phyloP scores from a whole-genome alignment of 2,797 vertebrate genomes.

The Gallinago solitaria region DNA sequence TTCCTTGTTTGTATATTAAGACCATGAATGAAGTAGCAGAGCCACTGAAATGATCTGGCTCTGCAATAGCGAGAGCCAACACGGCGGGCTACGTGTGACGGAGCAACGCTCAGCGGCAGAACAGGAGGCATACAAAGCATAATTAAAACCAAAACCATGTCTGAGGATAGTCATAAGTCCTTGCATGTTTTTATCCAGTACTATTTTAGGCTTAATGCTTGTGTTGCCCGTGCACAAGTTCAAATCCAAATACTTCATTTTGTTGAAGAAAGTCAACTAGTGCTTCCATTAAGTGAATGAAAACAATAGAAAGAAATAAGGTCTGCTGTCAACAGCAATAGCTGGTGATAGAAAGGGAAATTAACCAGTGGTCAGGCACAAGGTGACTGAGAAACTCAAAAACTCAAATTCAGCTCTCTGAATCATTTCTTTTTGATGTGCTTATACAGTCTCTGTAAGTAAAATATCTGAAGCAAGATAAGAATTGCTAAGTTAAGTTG shows the following conservation, averaged over 20 bases:
- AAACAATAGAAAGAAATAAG: not conserved
- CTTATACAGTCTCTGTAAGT: not conserved
- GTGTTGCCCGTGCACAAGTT: not conserved
- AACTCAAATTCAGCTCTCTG: not conserved
- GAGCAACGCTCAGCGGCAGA: not conserved
- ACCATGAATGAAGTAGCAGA: not conserved
- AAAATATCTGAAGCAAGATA: not conserved
- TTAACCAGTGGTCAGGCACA: not conserved
- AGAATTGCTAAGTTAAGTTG: not conserved
- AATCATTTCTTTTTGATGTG: not conserved
- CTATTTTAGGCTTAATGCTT: not conserved
- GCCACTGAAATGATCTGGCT: not conserved
- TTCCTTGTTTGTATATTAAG: not conserved
- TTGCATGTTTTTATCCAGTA: not conserved
- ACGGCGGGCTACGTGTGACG: rapidly evolving
- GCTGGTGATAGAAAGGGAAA: not conserved
- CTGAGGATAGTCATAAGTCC: not conserved
- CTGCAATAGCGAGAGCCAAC: not conserved
- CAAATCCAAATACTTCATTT: not conserved
- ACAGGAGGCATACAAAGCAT: not conserved
- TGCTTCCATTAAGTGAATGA: not conserved
- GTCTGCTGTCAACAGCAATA: not conserved
- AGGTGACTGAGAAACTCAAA: not conserved
- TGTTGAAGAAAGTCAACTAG: not conserved
- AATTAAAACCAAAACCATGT: not conserved